Evolutionary conservation across 2,113 vertebrate genomes (phyloP).

Genomic region (Lonchura striata): DNA sequence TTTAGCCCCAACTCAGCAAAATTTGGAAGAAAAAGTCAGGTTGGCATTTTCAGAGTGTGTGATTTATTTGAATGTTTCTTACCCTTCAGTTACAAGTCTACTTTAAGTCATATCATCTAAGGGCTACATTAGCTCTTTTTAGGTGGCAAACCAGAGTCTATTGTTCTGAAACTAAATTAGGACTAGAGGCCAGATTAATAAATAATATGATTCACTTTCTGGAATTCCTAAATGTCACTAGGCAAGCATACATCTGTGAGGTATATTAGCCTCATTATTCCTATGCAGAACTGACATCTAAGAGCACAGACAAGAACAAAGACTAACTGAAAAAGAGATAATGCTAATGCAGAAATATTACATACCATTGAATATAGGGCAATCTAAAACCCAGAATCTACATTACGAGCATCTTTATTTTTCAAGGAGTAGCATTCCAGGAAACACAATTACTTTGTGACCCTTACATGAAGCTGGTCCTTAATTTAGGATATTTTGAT

Average conservation of each 20-base stretch:
- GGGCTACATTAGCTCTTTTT: not conserved
- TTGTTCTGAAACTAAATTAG: slow-evolving; percentile 36
- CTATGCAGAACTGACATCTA: slow-evolving; percentile 26
- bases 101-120: not conserved
- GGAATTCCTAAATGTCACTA: slow-evolving; percentile 18
- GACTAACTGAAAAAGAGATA: not conserved
- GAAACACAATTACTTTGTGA: not conserved
- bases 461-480: not conserved
- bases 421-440: not conserved
- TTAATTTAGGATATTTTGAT: not conserved
- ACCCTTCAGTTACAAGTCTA: not conserved
- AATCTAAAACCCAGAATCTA: not conserved
- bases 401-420: not conserved
- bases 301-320: slow-evolving; percentile 32
- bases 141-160: not conserved
- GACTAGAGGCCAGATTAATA: slow-evolving; percentile 44
- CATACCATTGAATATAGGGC: not conserved
- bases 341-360: slow-evolving; percentile 1
- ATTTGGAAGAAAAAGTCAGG: not conserved
- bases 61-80: not conserved
- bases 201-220: slow-evolving; percentile 42
- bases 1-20: not conserved
- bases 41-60: not conserved
- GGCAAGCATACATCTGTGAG: slow-evolving; percentile 11
- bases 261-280: slow-evolving; percentile 49